These are phyloP conservation scores for Pseudoatta argentina DNA, from an alignment of 1,140 invertebrate species.

Conservation along the genomic window DNA sequence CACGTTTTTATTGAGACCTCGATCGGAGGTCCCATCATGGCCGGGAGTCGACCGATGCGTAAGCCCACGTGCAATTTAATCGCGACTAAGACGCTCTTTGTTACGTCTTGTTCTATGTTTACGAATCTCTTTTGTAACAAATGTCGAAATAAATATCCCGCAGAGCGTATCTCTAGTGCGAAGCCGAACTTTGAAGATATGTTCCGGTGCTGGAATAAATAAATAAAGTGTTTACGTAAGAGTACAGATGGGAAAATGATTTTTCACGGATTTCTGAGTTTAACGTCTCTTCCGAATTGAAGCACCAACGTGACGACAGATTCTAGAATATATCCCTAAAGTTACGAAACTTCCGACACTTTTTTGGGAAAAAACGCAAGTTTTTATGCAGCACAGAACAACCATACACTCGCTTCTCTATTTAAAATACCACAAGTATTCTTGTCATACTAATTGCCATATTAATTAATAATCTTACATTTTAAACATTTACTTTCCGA, in stretches of 20 bases:
- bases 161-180: constrained; percentile 2
- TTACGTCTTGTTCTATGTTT: not conserved
- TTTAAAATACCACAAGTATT: constrained; percentile 11
- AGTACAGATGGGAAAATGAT: not conserved
- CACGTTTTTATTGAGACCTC: constrained; percentile 12
- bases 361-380: constrained; percentile 1
- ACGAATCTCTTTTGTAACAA: constrained; percentile 22
- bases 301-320: not conserved
- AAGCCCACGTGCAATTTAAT: constrained; percentile 9
- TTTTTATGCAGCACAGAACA: not conserved
- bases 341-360: not conserved
- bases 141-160: constrained; percentile 27
- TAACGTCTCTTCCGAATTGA: not conserved
- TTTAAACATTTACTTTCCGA: constrained; percentile 38
- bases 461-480: constrained; percentile 48
- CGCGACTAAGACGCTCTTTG: not conserved
- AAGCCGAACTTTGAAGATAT: constrained; percentile 39
- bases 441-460: constrained; percentile 27
- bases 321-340: constrained; percentile 27
- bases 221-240: constrained; percentile 19
- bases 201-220: constrained; percentile 28
- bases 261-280: not conserved
- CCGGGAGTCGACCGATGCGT: not conserved
- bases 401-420: not conserved
- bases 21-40: not conserved